Base-by-base conservation (phyloP, 2,888 invertebrate species). In the Apoda limacodes region DNA sequence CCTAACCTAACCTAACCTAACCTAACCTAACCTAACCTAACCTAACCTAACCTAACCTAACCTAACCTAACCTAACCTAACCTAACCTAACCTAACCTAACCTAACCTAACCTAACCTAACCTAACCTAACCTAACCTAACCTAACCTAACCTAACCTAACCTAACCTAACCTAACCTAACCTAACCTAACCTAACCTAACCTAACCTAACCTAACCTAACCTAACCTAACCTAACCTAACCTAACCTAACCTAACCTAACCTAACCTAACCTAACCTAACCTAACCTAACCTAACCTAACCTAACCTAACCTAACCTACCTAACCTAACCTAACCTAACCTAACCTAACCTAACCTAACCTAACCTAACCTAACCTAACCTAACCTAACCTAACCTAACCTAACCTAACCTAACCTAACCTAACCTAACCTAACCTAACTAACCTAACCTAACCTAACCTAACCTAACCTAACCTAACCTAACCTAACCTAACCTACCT, bases 141-240 rank as follows among this genome's bases (percentile, higher is more conserved):
- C 33, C 33, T 34, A 34, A 34, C 33, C 33, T 33, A 33, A 33
- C 32, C 32, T 27, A 32, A 32, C 32, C 29, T 29, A 29, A 34
- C 34, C 34, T 29, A 34, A 26, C 34, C 29, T 29, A 29, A 34
- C 34, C 34, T 34, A 34, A 34, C 35, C 35, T 35, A 35, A 35
- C 35, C 35, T 35, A 35, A 35, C 35, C 35, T 35, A 35, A 35
- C 35, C 35, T 35, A 35, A 34, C 34, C 34, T 34, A 34, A 34
- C 34, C 34, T 34, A 34, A 30, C 30, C 30, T 30, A 30, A 35
- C 35, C 35, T 35, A 35, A 35, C 35, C 35, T 31, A 35, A 35
- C 35, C 35, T 34, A 34, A 34, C 34, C 34, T 34, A 34, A 34
- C 34, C 34, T 34, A 34, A 30, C 35, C 31, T 31, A 31, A 31